Conservation (phyloP, 2,888 invertebrate species). For the Hyppa rectilinea region DNA sequence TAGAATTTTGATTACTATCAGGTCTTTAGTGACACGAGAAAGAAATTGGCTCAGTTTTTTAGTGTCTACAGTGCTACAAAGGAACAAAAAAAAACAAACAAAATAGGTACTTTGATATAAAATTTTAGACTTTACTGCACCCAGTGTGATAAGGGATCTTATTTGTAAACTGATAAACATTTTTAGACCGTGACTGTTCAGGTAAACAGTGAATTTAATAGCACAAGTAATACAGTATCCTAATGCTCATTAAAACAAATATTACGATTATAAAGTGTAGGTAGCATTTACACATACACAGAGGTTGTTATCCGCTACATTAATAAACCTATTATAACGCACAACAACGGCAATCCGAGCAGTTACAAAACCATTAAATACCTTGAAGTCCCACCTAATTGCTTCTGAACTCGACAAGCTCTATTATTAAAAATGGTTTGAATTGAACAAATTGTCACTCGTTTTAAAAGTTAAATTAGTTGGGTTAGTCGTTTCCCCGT, state of each 20-base stretch:
- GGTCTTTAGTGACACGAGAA: too few relatives aligned
- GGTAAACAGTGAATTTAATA: slow-evolving; percentile 11
- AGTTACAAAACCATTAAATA: slow-evolving; percentile 70
- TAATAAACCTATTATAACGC: slow-evolving; percentile 61
- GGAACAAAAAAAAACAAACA: too few relatives aligned
- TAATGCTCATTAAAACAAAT: slow-evolving; percentile 36
- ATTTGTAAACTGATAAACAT: too few relatives aligned
- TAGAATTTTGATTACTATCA: too few relatives aligned
- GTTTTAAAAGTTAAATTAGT: slow-evolving; percentile 89
- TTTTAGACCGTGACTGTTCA: not conserved
- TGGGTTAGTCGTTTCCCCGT: slow-evolving; percentile 82
- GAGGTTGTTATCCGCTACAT: slow-evolving; percentile 51
- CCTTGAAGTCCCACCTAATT: slow-evolving; percentile 74
- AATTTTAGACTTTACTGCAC: too few relatives aligned
- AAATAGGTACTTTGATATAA: too few relatives aligned
- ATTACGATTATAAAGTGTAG: slow-evolving; percentile 41
- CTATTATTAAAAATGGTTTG: slow-evolving; percentile 78
- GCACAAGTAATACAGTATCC: slow-evolving; percentile 14
- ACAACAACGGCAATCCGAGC: slow-evolving; percentile 58
- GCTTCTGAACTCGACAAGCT: slow-evolving; percentile 73
- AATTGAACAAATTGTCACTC: slow-evolving; percentile 86
- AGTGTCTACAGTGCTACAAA: too few relatives aligned
- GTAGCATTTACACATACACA: slow-evolving; percentile 50
- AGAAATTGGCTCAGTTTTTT: too few relatives aligned
- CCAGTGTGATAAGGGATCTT: too few relatives aligned